Evolutionary conservation across 53 echinoderm and acorn worm species (phyloP), one percentile per base, ranked within the genome.

Genomic region (Crossaster papposus): DNA sequence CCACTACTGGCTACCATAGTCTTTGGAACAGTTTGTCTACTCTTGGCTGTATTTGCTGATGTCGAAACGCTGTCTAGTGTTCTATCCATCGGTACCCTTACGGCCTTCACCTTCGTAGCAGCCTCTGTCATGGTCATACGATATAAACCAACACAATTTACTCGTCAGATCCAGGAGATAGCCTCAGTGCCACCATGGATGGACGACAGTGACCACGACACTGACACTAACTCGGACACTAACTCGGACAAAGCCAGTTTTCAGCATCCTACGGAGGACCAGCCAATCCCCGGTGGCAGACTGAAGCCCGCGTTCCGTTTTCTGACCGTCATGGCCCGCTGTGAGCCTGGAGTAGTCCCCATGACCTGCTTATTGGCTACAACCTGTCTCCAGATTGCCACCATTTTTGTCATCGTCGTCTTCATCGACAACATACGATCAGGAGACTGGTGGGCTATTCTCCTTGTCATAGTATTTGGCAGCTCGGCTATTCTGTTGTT

Each of bases 81-180:
- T 26, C 72, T 95, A 15, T 93, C 95, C 23, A 90, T 95, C 24
- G 95, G 95, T 13, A 90, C 92, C 11, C 83, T 95, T 2, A 44
- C 86, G 29, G 89, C 95, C 2, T 95, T 88, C 83, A 79, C 79
- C 17, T 83, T 95, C 58, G 93, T 94, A 11, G 81, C 95, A 23
- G 91, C 64, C 20, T 83, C 89, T 1, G 81, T 92, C 1, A 89
- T 95, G 23, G 30, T 89, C 2, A 50, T 95, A 30, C 89, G 95
- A 14, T 95, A 95, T 79, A 86, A 84, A 13, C 88, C 90, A 24
- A 15, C 52, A 31, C 54, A 26, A 23, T 76, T 86, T 15, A 74
- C 74, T n/a, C 86, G n/a, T 58, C 37, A 53, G 1, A 76, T 86
- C 35, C 36, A 52, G 6, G 20, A 73, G 6, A 10, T 54, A 24